Conservation (phyloP, 1,140 invertebrate genomes). For the Sitobion miscanthi region DNA sequence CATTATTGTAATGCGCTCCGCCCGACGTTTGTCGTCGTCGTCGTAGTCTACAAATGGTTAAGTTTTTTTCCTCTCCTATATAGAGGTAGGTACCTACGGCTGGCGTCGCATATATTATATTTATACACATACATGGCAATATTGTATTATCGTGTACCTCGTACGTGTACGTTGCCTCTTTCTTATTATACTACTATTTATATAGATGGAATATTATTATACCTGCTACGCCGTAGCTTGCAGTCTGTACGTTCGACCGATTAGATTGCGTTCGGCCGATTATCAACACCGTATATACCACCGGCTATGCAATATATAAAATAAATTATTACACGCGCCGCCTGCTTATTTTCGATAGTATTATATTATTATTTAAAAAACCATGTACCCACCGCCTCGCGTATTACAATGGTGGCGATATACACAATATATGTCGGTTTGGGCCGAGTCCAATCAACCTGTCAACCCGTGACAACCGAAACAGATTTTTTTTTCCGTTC, state of each 20-base stretch:
- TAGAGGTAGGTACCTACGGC: neutral
- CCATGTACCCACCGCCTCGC: neutral
- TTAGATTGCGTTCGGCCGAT: neutral
- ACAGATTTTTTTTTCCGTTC: conserved; percentile 32
- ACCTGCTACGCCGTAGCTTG: neutral
- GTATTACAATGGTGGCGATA: conserved; percentile 16
- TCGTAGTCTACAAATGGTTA: neutral
- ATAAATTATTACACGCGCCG: neutral
- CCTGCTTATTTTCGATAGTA: neutral
- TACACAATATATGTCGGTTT: conserved; percentile 17
- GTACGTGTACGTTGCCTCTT: neutral
- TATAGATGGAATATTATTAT: neutral
- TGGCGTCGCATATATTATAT: neutral
- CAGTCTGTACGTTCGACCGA: neutral
- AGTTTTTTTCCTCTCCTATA: neutral
- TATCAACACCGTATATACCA: neutral
- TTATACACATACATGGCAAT: neutral
- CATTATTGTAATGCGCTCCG: neutral
- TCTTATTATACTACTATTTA: conserved; percentile 7
- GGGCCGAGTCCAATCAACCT: conserved; percentile 52
- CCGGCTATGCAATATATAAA: neutral
- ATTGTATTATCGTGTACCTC: neutral
- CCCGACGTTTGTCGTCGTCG: neutral
- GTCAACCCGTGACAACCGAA: conserved; percentile 51
- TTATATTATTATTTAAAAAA: conserved; percentile 20